Conservation (phyloP, 92 coral and sea anemone genomes). For the Epizoanthus ramosus region DNA sequence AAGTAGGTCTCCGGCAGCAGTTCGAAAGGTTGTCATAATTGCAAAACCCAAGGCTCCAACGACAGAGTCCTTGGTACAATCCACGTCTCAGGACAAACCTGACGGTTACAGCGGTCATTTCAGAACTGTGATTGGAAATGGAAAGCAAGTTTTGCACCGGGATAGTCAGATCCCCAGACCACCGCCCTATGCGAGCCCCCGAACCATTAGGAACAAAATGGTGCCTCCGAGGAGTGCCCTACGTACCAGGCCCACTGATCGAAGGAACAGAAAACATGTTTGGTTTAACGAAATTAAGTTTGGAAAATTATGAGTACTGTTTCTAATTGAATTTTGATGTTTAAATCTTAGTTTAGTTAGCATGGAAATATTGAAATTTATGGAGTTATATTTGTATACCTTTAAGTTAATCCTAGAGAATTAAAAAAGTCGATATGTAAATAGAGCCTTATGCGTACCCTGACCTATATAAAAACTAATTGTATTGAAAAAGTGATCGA, state of each 20-base stretch:
- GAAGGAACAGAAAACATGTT: conserved; percentile 23
- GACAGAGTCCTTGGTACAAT: not conserved
- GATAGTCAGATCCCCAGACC: conserved; percentile 19
- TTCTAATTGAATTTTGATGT: not conserved
- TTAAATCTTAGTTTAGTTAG: conserved; percentile 6
- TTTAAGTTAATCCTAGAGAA: conserved; percentile 41
- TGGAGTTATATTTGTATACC: too few species aligned
- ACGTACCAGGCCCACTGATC: not conserved
- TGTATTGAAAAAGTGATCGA: too few species aligned
- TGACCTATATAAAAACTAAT: not conserved
- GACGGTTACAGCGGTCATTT: conserved; percentile 40
- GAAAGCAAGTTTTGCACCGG: conserved; percentile 21
- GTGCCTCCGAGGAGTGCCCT: conserved; percentile 35
- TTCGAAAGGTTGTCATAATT: conserved; percentile 37
- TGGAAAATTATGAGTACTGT: not conserved
- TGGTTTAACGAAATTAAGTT: conserved; percentile 40
- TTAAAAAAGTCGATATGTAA: conserved; percentile 8
- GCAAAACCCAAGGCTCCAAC: conserved; percentile 15
- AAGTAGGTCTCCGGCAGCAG: conserved; percentile 6
- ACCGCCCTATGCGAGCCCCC: conserved; percentile 24
- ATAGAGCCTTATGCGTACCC: not conserved
- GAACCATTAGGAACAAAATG: conserved; percentile 42
- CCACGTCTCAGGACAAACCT: not conserved
- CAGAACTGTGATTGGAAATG: conserved; percentile 36
- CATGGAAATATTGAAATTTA: not conserved